A percentile compares a stretch with the other conserved stretches of the same genome.
phyloP scores from a whole-genome alignment of 2,797 vertebrate species.

The Acrocephalus scirpaceus region DNA sequence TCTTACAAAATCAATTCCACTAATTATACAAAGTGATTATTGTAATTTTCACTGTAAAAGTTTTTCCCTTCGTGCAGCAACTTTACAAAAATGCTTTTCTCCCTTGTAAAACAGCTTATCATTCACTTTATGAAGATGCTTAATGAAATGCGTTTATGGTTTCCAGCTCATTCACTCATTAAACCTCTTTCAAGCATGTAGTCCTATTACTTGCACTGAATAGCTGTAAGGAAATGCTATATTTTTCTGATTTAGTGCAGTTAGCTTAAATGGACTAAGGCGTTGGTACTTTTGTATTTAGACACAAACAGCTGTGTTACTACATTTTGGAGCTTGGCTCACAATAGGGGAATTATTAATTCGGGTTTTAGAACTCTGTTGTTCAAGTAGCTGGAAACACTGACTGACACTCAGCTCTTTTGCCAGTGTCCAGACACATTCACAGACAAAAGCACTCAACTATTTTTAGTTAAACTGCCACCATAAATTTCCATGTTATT shows the following conservation, averaged over 20 bases:
- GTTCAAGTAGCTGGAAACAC: not conserved
- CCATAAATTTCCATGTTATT: not conserved
- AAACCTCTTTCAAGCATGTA: not conserved
- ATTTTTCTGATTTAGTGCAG: not conserved
- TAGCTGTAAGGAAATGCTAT: not conserved
- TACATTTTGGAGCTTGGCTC: not conserved
- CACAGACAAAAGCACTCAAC: not conserved
- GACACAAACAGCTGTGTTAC: not conserved
- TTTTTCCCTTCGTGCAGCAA: not conserved
- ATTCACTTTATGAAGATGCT: not conserved
- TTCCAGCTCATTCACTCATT: not conserved
- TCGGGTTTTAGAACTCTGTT: not conserved
- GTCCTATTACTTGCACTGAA: not conserved
- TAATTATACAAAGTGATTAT: not conserved
- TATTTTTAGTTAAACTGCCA: not conserved
- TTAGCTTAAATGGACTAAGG: not conserved
- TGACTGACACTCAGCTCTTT: not conserved
- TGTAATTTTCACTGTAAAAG: rapidly evolving
- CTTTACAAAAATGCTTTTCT: not conserved
- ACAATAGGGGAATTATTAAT: not conserved
- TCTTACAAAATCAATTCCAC: not conserved
- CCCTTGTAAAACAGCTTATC: not conserved
- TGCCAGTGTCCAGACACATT: not conserved
- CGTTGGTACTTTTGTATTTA: not conserved
- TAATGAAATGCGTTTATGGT: rapidly evolving